Conservation (phyloP, 2,113 vertebrate genomes). For the Martes martes region DNA sequence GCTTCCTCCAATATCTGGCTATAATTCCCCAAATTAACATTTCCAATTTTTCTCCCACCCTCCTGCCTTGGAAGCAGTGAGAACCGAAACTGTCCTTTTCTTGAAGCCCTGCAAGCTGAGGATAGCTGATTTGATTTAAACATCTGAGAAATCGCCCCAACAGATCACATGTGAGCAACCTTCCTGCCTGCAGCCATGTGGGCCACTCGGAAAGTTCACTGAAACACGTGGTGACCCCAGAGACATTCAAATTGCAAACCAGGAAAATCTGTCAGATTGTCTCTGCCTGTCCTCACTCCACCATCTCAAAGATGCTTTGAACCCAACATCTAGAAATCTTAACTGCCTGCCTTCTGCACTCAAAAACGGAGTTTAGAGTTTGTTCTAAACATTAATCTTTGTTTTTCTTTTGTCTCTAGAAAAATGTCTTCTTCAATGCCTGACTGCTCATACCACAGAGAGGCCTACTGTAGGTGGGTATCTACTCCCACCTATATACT, state of each 20-base stretch:
- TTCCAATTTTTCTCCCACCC: neutral
- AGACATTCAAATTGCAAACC: neutral
- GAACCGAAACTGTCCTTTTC: neutral
- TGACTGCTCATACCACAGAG: neutral
- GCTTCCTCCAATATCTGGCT: neutral
- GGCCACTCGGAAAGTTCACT: neutral
- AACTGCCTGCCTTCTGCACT: neutral
- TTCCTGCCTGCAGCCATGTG: neutral
- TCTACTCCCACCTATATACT: neutral
- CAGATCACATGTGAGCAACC: neutral
- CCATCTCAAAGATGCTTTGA: neutral
- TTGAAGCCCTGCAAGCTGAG: neutral
- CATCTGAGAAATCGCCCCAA: neutral
- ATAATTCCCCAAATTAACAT: neutral
- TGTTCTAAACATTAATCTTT: neutral
- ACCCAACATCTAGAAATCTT: neutral
- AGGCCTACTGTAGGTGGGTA: neutral
- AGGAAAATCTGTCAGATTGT: neutral
- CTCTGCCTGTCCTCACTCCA: neutral
- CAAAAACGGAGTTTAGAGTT: neutral
- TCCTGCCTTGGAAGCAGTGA: neutral
- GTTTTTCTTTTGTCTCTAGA: neutral
- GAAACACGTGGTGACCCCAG: neutral
- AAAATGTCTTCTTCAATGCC: neutral
- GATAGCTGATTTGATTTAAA: neutral